Conservation (phyloP, 30 jellyfish, hydroid and myxozoan genomes). For the Turritopsis rubra region DNA sequence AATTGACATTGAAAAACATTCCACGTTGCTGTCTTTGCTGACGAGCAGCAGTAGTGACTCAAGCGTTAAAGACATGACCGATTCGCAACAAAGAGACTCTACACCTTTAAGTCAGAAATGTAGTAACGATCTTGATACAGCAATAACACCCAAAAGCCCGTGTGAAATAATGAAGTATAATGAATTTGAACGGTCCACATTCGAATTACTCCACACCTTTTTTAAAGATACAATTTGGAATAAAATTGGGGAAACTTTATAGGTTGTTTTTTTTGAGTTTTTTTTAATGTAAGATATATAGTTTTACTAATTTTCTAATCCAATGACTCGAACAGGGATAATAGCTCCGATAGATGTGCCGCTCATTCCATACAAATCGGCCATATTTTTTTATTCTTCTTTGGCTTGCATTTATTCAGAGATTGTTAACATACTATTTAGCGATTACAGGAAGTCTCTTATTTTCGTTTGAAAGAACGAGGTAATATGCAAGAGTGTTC, state of each 20-base stretch:
- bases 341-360: too few species aligned
- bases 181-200: conserved; percentile 38
- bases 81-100: not conserved
- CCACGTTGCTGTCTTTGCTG: not conserved
- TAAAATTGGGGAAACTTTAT: conserved; percentile 40
- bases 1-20: not conserved
- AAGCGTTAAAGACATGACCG: not conserved
- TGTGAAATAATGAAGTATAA: conserved; percentile 27
- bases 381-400: too few species aligned
- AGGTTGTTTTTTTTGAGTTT: not conserved
- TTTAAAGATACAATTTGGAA: conserved; percentile 92
- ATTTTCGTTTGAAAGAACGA: too few species aligned
- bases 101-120: not conserved
- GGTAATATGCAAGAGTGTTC: too few species aligned
- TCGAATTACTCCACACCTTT: conserved; percentile 52
- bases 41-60: not conserved
- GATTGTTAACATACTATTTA: too few species aligned
- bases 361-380: too few species aligned
- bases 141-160: not conserved
- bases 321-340: too few species aligned
- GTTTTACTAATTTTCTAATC: too few species aligned
- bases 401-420: too few species aligned
- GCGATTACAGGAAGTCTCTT: too few species aligned
- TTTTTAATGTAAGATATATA: too few species aligned
- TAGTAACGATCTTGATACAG: not conserved